These are phyloP conservation scores for Pomatostomus ruficeps DNA, from an alignment of 2,113 vertebrate species.

Conservation along the genomic window DNA sequence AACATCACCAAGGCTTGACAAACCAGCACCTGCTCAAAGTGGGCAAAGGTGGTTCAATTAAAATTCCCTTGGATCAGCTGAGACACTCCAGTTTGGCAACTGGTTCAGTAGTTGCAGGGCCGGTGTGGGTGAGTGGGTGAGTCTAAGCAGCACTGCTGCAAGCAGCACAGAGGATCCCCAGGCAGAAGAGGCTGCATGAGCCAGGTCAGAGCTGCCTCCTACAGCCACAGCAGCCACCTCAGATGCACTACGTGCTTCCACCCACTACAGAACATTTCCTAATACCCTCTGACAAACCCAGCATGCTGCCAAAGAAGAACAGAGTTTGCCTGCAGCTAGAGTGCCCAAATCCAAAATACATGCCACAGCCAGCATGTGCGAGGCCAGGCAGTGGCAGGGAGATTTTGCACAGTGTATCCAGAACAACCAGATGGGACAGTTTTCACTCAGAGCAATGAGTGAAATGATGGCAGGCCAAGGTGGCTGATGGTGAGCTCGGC, in stretches of 20 bases:
- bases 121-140: background rate
- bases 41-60: background rate
- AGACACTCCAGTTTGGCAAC: background rate
- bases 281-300: background rate
- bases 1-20: background rate
- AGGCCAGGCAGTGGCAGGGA: background rate
- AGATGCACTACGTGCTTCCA: background rate
- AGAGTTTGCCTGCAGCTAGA: constrained; percentile 35
- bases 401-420: background rate
- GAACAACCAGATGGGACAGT: constrained; percentile 6
- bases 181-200: background rate
- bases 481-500: accelerated
- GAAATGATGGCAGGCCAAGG: background rate
- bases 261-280: background rate
- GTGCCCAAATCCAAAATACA: constrained; percentile 6
- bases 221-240: background rate
- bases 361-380: background rate
- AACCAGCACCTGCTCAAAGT: background rate
- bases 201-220: background rate
- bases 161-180: background rate
- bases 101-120: accelerated
- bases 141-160: background rate
- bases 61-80: background rate
- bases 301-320: background rate
- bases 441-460: background rate